phyloP scores from a whole-genome alignment of 2,888 invertebrate species.

The Caenorhabditis becei region DNA sequence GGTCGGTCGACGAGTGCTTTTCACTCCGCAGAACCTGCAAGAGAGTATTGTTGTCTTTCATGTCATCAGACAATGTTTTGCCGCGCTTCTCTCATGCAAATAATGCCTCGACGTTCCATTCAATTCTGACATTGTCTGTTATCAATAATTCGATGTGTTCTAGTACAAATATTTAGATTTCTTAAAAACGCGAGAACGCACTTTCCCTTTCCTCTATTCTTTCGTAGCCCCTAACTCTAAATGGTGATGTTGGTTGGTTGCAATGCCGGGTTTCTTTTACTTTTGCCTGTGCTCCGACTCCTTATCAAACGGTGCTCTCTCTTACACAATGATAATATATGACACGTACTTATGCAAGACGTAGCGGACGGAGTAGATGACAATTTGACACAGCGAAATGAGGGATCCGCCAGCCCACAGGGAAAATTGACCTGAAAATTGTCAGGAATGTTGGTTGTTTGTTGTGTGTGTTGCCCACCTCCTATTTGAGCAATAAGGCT shows the following conservation, averaged over 20 bases:
- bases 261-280: conserved; percentile 19
- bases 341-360: conserved; percentile 54
- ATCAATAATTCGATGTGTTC: conserved; percentile 6
- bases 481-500: conserved; percentile 78
- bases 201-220: not conserved
- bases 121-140: not conserved
- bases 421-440: conserved; percentile 77
- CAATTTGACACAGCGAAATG: conserved; percentile 75
- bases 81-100: conserved; percentile 23
- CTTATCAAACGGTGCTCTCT: conserved; percentile 24
- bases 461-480: conserved; percentile 59
- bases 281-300: not conserved
- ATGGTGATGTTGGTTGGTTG: conserved; percentile 6
- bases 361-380: conserved; percentile 69
- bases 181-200: conserved; percentile 10
- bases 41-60: conserved; percentile 8
- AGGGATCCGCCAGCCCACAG: conserved; percentile 78
- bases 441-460: not conserved
- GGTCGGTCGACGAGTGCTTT: conserved; percentile 28
- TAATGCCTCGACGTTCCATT: conserved; percentile 26
- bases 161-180: conserved; percentile 46
- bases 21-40: conserved; percentile 46
- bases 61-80: conserved; percentile 26
- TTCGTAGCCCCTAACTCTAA: conserved; percentile 20
- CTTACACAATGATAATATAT: conserved; percentile 47